Evolutionary conservation across 2,888 invertebrate species (phyloP).

Genomic region (Cerceris ruficornis): DNA sequence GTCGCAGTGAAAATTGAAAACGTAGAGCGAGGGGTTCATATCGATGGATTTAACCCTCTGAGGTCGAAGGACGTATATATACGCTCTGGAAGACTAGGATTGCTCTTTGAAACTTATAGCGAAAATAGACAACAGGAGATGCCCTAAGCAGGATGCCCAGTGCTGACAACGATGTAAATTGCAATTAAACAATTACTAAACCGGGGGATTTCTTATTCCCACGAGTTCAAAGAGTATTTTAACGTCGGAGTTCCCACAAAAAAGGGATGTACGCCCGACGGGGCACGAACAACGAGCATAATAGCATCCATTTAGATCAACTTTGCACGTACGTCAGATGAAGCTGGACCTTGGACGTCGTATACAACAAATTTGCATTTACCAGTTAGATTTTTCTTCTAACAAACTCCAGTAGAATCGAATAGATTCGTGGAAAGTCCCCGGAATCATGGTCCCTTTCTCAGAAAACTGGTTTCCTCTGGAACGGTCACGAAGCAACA

Average conservation of each 20-base stretch:
- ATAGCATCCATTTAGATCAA: constrained; percentile 59
- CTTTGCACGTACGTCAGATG: constrained; percentile 33
- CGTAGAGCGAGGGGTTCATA: not conserved
- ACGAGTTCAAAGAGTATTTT: constrained; percentile 58
- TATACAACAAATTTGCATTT: constrained; percentile 19
- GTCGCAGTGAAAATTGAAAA: no score
- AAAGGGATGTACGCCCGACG: constrained; percentile 60
- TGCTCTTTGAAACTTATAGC: no score
- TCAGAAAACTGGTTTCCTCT: constrained; percentile 17
- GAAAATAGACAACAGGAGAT: no score
- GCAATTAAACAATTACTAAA: constrained; percentile 30
- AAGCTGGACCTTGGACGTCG: constrained; percentile 13
- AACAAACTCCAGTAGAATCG: not conserved
- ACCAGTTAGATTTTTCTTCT: constrained; percentile 7
- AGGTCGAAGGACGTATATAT: not conserved
- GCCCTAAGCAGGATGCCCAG: no score
- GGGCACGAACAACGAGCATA: constrained; percentile 58
- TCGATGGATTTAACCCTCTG: not conserved
- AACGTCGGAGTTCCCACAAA: constrained; percentile 58
- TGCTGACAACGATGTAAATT: not conserved
- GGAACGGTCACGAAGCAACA: not conserved
- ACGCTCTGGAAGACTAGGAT: not conserved
- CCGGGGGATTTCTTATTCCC: constrained; percentile 56
- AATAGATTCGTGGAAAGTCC: constrained; percentile 11
- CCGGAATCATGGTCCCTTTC: constrained; percentile 1